These are phyloP conservation scores for Lottia gigantea DNA, from an alignment of 2,888 invertebrate species.

Conservation along the genomic window DNA sequence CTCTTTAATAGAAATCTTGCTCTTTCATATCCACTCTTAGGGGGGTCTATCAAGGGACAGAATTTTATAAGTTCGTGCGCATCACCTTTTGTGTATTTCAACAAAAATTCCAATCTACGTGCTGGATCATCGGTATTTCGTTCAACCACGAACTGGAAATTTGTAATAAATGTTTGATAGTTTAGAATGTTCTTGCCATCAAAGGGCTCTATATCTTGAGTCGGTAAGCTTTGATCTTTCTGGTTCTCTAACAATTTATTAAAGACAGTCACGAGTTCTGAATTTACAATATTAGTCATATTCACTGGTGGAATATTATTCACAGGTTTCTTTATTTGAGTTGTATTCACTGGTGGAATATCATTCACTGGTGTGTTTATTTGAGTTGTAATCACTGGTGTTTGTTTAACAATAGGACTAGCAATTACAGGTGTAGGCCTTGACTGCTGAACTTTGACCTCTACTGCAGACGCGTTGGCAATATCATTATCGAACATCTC, in stretches of 20 bases:
- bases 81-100: neutral
- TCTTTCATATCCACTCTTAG: neutral
- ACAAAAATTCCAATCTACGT: neutral
- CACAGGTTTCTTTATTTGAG: no score
- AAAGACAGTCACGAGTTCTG: neutral
- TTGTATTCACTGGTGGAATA: no score
- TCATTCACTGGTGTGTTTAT: no score
- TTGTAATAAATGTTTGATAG: constrained; percentile 8
- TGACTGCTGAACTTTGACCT: no score
- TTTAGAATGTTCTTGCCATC: neutral
- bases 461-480: no score
- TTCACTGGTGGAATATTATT: no score
- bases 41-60: constrained; percentile 4
- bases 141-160: neutral
- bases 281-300: no score
- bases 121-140: constrained; percentile 1
- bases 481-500: no score
- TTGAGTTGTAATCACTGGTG: no score
- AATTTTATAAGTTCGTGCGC: neutral
- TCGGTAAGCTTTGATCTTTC: constrained; percentile 9
- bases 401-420: no score
- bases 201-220: neutral
- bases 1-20: neutral
- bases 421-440: no score
- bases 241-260: constrained; percentile 1